Conservation (phyloP, 2,113 vertebrate species). For the Onychostruthus taczanowskii region DNA sequence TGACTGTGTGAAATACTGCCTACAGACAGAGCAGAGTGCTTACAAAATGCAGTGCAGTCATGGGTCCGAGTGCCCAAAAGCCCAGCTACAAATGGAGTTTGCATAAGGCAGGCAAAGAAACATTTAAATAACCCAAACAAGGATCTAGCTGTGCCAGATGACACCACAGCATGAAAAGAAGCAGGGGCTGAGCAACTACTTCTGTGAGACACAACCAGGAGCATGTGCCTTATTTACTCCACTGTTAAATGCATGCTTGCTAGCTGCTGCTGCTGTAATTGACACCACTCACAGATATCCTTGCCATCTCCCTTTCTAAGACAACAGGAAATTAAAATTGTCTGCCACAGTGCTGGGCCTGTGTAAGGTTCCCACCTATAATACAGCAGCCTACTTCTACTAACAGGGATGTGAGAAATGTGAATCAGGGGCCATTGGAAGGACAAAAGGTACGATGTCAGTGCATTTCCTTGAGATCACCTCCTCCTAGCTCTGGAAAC, state of each 20-base stretch:
- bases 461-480: not conserved
- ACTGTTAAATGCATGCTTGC: not conserved
- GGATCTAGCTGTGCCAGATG: slow-evolving; percentile 48
- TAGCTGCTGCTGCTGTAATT: slow-evolving; percentile 8
- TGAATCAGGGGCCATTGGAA: not conserved
- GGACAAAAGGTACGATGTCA: not conserved
- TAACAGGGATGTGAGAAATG: not conserved
- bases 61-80: slow-evolving; percentile 24
- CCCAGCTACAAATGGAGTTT: slow-evolving; percentile 39
- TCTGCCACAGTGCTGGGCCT: not conserved
- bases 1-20: slow-evolving; percentile 37
- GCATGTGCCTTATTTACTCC: slow-evolving; percentile 23
- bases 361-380: not conserved
- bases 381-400: not conserved
- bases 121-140: slow-evolving; percentile 61
- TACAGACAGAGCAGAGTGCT: not conserved
- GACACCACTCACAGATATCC: not conserved
- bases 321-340: slow-evolving; percentile 20
- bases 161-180: slow-evolving; percentile 54
- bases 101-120: slow-evolving; percentile 59
- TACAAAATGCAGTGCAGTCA: slow-evolving; percentile 1
- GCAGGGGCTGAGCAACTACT: slow-evolving; percentile 6
- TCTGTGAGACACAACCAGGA: not conserved
- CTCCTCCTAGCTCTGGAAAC: not conserved
- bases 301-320: not conserved